Percentiles rank a stretch among this genome's conserved stretches.
phyloP scores from a whole-genome alignment of 2,113 vertebrate species.

The Alethe castanea region DNA sequence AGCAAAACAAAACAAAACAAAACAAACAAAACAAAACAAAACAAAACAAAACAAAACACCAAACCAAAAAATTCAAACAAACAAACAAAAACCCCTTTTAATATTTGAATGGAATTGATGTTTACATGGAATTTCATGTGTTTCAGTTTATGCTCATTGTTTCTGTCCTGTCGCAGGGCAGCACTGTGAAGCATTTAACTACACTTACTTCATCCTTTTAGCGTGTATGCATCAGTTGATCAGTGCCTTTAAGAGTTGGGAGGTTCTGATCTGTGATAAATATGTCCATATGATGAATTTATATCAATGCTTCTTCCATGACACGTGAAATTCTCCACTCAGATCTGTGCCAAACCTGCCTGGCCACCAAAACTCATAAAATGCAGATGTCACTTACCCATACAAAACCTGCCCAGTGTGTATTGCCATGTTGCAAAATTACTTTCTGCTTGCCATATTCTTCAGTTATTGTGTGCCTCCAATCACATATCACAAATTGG shows the following conservation, averaged over 20 bases:
- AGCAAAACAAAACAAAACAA: background rate
- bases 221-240: rapidly evolving
- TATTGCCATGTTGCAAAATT: background rate
- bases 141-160: background rate
- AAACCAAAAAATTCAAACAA: background rate
- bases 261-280: background rate
- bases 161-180: background rate
- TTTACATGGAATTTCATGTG: background rate
- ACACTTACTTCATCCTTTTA: background rate
- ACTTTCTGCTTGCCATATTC: background rate
- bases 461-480: background rate
- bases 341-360: background rate
- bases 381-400: background rate
- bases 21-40: background rate
- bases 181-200: background rate
- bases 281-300: background rate
- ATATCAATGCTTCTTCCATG: background rate
- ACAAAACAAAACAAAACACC: background rate
- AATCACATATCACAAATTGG: background rate
- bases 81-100: background rate
- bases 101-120: background rate
- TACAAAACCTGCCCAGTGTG: background rate
- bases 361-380: background rate
- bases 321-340: background rate
- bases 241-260: background rate